These are phyloP conservation scores for Lycia hirtaria DNA, from an alignment of 2,888 invertebrate genomes.

Conservation along the genomic window DNA sequence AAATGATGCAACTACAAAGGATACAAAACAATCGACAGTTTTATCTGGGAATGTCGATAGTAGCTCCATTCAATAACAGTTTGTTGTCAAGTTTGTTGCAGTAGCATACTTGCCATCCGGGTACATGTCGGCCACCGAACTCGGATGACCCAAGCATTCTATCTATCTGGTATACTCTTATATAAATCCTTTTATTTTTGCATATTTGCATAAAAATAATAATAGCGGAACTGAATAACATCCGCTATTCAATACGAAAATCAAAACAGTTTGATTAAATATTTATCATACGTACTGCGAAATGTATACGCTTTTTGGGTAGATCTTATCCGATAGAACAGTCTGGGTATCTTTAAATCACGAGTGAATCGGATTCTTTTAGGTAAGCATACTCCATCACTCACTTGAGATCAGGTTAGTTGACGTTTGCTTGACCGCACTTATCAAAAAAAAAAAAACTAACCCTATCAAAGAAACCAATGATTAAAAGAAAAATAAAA, in stretches of 20 bases:
- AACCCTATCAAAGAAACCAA: too few relatives aligned
- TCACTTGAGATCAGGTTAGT: too few relatives aligned
- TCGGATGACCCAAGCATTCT: slow-evolving; percentile 9
- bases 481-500: too few relatives aligned
- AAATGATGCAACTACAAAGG: neutral
- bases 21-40: neutral
- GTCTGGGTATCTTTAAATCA: too few relatives aligned
- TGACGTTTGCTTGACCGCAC: too few relatives aligned
- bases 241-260: neutral
- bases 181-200: neutral
- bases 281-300: too few relatives aligned
- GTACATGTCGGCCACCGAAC: slow-evolving; percentile 16
- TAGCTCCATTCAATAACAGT: neutral
- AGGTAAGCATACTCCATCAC: too few relatives aligned
- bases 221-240: neutral
- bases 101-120: neutral
- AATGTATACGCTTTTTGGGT: too few relatives aligned
- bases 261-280: neutral
- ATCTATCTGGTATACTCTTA: neutral
- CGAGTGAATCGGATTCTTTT: too few relatives aligned
- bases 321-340: too few relatives aligned
- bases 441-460: too few relatives aligned
- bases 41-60: neutral
- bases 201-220: neutral
- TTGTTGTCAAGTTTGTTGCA: neutral